Evolutionary conservation across 1,140 invertebrate species (phyloP).

Genomic region (Drosophila burlai): DNA sequence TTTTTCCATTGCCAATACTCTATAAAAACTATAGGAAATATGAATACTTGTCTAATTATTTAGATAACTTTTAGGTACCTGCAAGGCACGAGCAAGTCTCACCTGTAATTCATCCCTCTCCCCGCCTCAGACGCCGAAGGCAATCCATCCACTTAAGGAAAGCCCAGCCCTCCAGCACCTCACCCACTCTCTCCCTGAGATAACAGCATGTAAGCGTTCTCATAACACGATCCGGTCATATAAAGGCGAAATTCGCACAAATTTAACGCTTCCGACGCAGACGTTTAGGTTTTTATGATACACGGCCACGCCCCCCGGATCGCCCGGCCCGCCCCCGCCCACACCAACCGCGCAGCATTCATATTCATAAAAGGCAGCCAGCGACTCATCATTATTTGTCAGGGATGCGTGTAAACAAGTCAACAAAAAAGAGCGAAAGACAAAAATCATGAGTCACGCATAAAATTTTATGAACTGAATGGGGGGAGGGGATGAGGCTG

Average conservation of each 20-base stretch:
- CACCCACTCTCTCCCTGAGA: slow-evolving; percentile 24
- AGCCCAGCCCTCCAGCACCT: neutral
- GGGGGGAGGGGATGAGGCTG: neutral
- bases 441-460: slow-evolving; percentile 70
- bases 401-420: slow-evolving; percentile 70
- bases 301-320: slow-evolving; percentile 4
- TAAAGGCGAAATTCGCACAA: slow-evolving; percentile 66
- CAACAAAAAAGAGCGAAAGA: slow-evolving; percentile 63
- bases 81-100: neutral
- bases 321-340: neutral
- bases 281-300: slow-evolving; percentile 70
- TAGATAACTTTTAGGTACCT: neutral
- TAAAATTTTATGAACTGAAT: slow-evolving; percentile 76
- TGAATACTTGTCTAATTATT: slow-evolving; percentile 21
- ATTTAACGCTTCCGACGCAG: slow-evolving; percentile 64
- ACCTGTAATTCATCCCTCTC: slow-evolving; percentile 12
- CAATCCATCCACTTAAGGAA: slow-evolving; percentile 50
- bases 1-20: neutral
- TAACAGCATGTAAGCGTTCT: slow-evolving; percentile 70
- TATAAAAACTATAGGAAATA: neutral
- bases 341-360: slow-evolving; percentile 44
- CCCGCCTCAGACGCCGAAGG: neutral
- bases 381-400: slow-evolving; percentile 73
- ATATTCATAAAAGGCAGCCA: slow-evolving; percentile 75
- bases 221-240: slow-evolving; percentile 77